phyloP scores from a whole-genome alignment of 2,113 vertebrate species.

The Myxocyprinus asiaticus region DNA sequence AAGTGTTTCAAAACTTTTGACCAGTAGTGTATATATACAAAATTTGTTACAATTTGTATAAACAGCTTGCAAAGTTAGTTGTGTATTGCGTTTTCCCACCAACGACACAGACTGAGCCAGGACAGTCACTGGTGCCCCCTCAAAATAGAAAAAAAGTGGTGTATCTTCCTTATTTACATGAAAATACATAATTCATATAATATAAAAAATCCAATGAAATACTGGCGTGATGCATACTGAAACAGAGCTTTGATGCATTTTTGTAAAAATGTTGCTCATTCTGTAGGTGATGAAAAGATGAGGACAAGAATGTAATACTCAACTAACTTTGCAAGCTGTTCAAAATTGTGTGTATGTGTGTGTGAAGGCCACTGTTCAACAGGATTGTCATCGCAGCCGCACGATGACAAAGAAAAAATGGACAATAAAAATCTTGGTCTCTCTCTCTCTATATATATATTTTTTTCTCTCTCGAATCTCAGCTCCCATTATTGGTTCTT shows the following conservation, averaged over 20 bases:
- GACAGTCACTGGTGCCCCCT: too few relatives aligned
- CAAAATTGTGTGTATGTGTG: not conserved
- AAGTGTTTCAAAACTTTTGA: too few relatives aligned
- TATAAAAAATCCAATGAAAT: not conserved
- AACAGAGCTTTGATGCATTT: not conserved
- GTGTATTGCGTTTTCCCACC: too few relatives aligned
- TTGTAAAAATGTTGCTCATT: not conserved
- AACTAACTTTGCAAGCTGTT: not conserved
- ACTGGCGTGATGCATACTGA: not conserved
- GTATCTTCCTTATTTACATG: not conserved
- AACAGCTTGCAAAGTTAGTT: too few relatives aligned
- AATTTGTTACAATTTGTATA: too few relatives aligned
- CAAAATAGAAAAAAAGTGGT: too few relatives aligned
- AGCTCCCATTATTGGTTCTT: conserved; percentile 43
- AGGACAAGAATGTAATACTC: conserved; percentile 2
- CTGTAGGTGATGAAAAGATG: not conserved
- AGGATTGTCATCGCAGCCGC: conserved; percentile 15
- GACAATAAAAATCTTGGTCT: conserved; percentile 22
- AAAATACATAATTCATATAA: not conserved
- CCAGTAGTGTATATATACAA: too few relatives aligned
- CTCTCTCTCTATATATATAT: not conserved
- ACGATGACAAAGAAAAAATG: conserved; percentile 4
- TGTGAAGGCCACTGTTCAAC: conserved; percentile 26
- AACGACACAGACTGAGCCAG: too few relatives aligned
- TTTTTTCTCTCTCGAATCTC: conserved; percentile 11